Percentiles rank a stretch among this genome's conserved stretches.
Conservation (phyloP, 2,113 vertebrate species). For the Tylochromis polylepis region DNA sequence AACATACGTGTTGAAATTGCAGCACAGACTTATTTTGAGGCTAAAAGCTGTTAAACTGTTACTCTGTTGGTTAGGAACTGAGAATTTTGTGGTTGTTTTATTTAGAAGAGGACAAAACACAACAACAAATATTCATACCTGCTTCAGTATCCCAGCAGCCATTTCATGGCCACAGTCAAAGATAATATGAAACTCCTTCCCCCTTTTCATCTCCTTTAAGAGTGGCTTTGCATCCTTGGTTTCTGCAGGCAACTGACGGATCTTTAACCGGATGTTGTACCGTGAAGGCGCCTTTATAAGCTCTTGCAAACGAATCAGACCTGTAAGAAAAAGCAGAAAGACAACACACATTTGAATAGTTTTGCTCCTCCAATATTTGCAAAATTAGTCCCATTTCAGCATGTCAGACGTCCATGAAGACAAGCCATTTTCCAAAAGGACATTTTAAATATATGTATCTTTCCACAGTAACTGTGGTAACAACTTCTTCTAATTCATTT, state of each 20-base stretch:
- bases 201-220: constrained; percentile 97
- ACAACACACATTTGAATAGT: background rate
- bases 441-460: constrained; percentile 14
- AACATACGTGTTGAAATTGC: background rate
- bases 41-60: background rate
- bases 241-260: constrained; percentile 91
- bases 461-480: constrained; percentile 36
- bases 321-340: constrained; percentile 68
- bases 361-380: background rate
- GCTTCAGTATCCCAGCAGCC: constrained; percentile 96
- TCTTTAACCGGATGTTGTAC: constrained; percentile 96
- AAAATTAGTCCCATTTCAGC: background rate
- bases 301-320: constrained; percentile 96
- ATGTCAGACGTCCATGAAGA: background rate
- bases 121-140: constrained; percentile 69
- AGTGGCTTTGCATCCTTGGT: constrained; percentile 96
- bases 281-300: constrained; percentile 97
- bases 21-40: background rate
- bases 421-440: background rate
- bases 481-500: constrained; percentile 23
- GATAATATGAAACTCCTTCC: constrained; percentile 97
- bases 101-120: background rate
- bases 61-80: background rate
- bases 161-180: constrained; percentile 98
- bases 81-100: background rate